phyloP scores from a whole-genome alignment of 2,888 invertebrate species.

The Opisthograptis luteolata region DNA sequence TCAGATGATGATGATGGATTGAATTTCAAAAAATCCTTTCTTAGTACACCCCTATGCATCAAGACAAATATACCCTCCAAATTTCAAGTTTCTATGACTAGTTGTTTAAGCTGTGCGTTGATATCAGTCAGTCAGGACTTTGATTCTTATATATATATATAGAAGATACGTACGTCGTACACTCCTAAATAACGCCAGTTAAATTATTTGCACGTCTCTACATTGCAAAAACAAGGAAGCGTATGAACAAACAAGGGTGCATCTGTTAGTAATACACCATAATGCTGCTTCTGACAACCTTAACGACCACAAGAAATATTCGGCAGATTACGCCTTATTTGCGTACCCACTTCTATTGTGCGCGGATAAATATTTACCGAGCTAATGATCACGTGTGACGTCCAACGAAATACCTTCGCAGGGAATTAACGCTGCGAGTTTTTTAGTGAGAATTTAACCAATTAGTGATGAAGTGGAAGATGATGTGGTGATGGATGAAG shows the following conservation, averaged over 20 bases:
- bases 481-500: slow-evolving; percentile 3
- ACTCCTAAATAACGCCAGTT: no score
- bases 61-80: no score
- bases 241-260: slow-evolving; percentile 19
- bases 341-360: slow-evolving; percentile 23
- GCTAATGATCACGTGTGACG: slow-evolving; percentile 20
- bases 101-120: no score
- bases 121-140: no score
- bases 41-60: no score
- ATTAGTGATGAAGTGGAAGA: not conserved
- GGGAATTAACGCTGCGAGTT: slow-evolving; percentile 9
- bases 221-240: slow-evolving; percentile 11
- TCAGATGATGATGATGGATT: no score
- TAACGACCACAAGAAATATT: slow-evolving; percentile 15
- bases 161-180: no score
- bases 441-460: not conserved
- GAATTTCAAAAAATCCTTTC: no score
- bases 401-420: slow-evolving; percentile 3
- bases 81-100: no score
- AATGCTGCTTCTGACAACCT: slow-evolving; percentile 14
- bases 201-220: slow-evolving; percentile 11
- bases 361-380: slow-evolving; percentile 16
- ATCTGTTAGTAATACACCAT: slow-evolving; percentile 17
- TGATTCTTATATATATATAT: not conserved
- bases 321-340: slow-evolving; percentile 23